Base-by-base conservation (phyloP, 2,888 invertebrate genomes). In the Hemistola chrysoprasaria region DNA sequence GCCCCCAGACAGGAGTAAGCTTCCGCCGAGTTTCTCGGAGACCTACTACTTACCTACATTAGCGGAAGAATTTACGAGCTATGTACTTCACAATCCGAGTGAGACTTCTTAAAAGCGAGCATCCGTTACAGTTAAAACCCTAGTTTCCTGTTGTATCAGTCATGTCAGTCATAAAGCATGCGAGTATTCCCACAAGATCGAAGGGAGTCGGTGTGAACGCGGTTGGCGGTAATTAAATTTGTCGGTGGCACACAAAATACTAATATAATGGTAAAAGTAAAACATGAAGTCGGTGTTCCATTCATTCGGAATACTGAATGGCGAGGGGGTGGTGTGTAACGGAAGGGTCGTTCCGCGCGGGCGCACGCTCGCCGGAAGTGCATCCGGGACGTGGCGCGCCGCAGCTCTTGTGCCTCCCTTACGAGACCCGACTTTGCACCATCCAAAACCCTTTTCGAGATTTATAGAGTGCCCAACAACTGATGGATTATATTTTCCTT, bases 371-470 rank as follows among this genome's bases (percentile, higher is more conserved):
- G 67, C 77, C 87, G 87, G 87, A 87, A 76, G 74, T 64, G 74
- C 85, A 80, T 86, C 87, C 87, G 86, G 87, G 82, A 82, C 82
- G 83, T 68, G 79, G 79, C 75, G 65, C 71, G 77, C 74, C 79
- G 64, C 77, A 71, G 62, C 56, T 16, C 27, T 25, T 23, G 40
- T 27, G 54, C 71, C 72, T 70, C 75, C 76, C 74, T 64, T 61
- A 59, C 64, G 62, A 66, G 29, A 11, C 25, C 32, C 33, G 24
- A 16, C 41, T 31, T 43, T 33, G 32, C 30, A 11, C 32, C 21
- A 40, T 38, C 39, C 40, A 39, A 46, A 49, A 47, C 44, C 4
- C 4, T 16, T 16, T 3, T 16, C 16, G 3, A 16, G 16, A 16
- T 16, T 16, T n/a, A n/a, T n/a, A n/a, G n/a, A n/a, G n/a, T n/a